These are phyloP conservation scores for Berghia stephanieae DNA, from an alignment of 1,140 invertebrate species.

Conservation along the genomic window DNA sequence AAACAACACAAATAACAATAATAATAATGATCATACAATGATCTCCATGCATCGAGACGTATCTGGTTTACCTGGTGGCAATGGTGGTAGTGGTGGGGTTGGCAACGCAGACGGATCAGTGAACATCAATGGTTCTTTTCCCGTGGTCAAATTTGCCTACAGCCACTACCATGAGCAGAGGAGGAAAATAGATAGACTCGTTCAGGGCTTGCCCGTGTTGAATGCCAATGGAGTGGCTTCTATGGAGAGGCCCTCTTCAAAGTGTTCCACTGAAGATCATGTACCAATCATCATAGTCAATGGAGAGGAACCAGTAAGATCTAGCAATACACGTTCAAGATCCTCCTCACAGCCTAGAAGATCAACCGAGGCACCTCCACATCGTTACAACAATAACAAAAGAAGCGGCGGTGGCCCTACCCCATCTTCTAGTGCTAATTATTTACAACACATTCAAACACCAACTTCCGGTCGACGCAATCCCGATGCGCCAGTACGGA, in stretches of 20 bases:
- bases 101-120: neutral
- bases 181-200: constrained; percentile 27
- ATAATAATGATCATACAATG: too few relatives aligned
- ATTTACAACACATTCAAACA: too few relatives aligned
- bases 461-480: too few relatives aligned
- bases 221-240: neutral
- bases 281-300: neutral
- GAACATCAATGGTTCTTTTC: neutral
- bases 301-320: constrained; percentile 23
- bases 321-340: neutral
- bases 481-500: too few relatives aligned
- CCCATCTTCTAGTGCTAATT: too few relatives aligned
- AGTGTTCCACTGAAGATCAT: neutral
- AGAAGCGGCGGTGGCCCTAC: too few relatives aligned
- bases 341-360: neutral
- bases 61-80: too few relatives aligned
- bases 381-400: too few relatives aligned
- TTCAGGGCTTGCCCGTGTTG: constrained; percentile 32
- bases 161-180: constrained; percentile 35
- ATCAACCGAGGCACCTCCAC: too few relatives aligned
- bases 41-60: too few relatives aligned
- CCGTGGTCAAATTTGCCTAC: constrained; percentile 33
- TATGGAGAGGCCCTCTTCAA: neutral
- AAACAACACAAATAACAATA: too few relatives aligned
- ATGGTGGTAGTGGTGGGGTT: neutral